Percentiles rank a stretch among this genome's conserved stretches.
These are phyloP conservation scores for Styela clava DNA, from an alignment of 23 tunicate genomes.

Conservation along the genomic window DNA sequence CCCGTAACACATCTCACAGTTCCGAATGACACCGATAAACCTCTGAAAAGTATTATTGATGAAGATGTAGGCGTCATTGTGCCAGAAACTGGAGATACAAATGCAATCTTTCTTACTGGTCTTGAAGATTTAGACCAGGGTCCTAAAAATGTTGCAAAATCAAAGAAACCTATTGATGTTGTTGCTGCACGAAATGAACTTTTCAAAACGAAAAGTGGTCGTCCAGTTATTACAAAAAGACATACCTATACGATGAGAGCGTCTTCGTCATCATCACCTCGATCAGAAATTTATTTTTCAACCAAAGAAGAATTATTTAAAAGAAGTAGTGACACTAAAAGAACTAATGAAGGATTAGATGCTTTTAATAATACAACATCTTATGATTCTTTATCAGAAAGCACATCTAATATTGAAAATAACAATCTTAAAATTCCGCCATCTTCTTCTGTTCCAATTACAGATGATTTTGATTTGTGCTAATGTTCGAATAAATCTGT, in stretches of 20 bases:
- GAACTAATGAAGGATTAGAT: background rate
- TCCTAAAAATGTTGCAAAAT: background rate
- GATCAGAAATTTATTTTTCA: background rate
- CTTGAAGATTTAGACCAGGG: constrained; percentile 22
- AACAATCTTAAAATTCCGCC: too few relatives aligned
- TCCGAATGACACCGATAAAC: background rate
- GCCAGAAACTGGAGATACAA: background rate
- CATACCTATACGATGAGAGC: background rate
- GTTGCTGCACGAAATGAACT: constrained; percentile 20
- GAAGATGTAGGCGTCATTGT: background rate
- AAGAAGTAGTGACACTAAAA: background rate
- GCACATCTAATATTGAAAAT: background rate
- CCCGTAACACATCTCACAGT: background rate
- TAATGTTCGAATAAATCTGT: too few relatives aligned
- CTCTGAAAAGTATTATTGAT: background rate
- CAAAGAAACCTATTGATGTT: background rate
- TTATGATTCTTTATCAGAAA: background rate
- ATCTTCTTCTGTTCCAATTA: background rate
- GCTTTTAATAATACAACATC: background rate
- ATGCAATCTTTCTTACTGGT: constrained; percentile 11
- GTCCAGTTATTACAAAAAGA: constrained; percentile 4
- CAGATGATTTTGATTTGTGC: background rate
- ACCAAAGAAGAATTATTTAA: constrained; percentile 7
- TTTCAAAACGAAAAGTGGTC: constrained; percentile 23
- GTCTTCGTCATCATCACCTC: background rate